Evolutionary conservation across 2,888 invertebrate genomes (phyloP).

Genomic region (Protodeltote pygarga): DNA sequence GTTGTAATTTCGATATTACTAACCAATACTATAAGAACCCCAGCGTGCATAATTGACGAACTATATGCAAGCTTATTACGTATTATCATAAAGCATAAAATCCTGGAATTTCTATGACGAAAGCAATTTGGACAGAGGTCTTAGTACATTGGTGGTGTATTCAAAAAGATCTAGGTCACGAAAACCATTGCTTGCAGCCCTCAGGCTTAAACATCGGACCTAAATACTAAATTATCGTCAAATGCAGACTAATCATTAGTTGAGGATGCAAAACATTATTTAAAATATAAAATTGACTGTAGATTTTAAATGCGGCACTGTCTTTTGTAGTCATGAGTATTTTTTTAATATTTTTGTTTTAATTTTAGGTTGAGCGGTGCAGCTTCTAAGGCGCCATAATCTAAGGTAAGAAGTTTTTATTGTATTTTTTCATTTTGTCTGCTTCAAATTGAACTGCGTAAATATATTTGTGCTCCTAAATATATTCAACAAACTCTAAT

Average conservation of each 20-base stretch:
- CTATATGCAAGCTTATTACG: slow-evolving; percentile 51
- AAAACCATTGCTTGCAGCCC: slow-evolving; percentile 78
- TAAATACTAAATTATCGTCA: slow-evolving; percentile 81
- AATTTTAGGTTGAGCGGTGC: slow-evolving; percentile 56
- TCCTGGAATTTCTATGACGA: slow-evolving; percentile 40
- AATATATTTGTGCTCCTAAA: too few species aligned
- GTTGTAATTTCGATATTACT: slow-evolving; percentile 77
- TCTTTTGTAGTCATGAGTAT: slow-evolving; percentile 48
- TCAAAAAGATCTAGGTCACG: slow-evolving; percentile 84
- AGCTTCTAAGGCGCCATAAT: slow-evolving; percentile 34
- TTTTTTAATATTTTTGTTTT: slow-evolving; percentile 50
- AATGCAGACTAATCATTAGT: slow-evolving; percentile 77
- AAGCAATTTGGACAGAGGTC: slow-evolving; percentile 52
- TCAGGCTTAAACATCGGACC: slow-evolving; percentile 75
- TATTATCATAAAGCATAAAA: slow-evolving; percentile 34
- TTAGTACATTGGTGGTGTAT: slow-evolving; percentile 60
- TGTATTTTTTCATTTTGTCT: slow-evolving; percentile 41
- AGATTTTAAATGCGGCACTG: slow-evolving; percentile 56
- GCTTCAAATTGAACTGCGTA: slow-evolving; percentile 1
- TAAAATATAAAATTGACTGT: slow-evolving; percentile 67
- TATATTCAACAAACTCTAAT: too few species aligned
- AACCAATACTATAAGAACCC: slow-evolving; percentile 56
- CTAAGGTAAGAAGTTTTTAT: slow-evolving; percentile 58
- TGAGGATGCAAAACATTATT: slow-evolving; percentile 68
- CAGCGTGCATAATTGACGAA: slow-evolving; percentile 37